Evolutionary conservation across 2,888 invertebrate species (phyloP), one percentile per base, ranked within the genome.

Genomic region (Tetanocera ferruginea): DNA sequence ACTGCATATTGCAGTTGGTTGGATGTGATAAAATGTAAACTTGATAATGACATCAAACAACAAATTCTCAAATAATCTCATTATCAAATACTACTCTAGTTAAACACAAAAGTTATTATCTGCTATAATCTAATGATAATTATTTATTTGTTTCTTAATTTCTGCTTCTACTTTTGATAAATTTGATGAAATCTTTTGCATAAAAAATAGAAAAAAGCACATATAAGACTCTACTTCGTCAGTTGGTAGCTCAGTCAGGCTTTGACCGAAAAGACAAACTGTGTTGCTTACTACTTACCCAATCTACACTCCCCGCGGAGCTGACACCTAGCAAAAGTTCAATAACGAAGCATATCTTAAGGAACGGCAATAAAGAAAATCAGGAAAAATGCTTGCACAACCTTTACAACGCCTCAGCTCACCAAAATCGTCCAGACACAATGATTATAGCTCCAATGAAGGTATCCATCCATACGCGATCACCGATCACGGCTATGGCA

Each of bases 401-500:
- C 83, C 86, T 51, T 77, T 87, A 49, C 83, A 83, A 79, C 78
- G 84, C 6, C 19, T 67, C 37, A 60, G 8, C 6, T 37, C 19
- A 28, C 49, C 19, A 5, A 66, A 5, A n/a, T 49, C 11, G 6
- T 49, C 0, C 19, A n/a, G 28, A 55, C 76, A 43, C 52, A 43
- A 4, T 55, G 72, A 5, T 71, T 25, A 43, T 64, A 17, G 77
- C 76, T 23, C 75, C 17, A 23, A 3, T 8, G 79, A 81, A 49
- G 73, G 64, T 0, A 79, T 79, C 14, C 78, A 82, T 72, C 82
- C 82, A 34, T 88, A 88, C 78, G 81, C 83, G 72, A 86, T 88
- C n/a, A 82, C 87, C 78, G 86, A 88, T 82, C 83, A 87, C 67
- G 85, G 88, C n/a, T 88, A 88, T 62, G 96, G 96, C 70, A 96